Conservation (phyloP, 1,140 invertebrate species). For the Papilio xuthus region DNA sequence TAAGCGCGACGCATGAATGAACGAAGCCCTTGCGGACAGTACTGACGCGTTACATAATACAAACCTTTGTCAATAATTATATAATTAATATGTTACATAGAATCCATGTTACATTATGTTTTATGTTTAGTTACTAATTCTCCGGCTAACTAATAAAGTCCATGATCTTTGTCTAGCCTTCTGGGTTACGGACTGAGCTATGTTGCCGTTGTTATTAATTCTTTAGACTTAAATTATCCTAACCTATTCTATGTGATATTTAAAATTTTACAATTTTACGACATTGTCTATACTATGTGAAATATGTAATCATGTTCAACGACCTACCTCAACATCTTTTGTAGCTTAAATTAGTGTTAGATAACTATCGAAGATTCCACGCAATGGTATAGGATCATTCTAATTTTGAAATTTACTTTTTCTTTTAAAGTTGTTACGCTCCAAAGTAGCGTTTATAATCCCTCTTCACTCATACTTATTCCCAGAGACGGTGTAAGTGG, state of each 20-base stretch:
- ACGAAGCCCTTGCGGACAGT: background rate
- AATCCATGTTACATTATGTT: background rate
- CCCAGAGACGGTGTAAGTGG: slow-evolving; percentile 64
- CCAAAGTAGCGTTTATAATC: slow-evolving; percentile 47
- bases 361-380: background rate
- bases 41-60: background rate
- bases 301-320: background rate
- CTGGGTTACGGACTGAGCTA: too few species aligned
- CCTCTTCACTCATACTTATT: slow-evolving; percentile 68
- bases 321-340: background rate
- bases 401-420: background rate
- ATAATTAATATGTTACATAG: background rate
- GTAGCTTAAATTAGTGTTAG: too few species aligned
- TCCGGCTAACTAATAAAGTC: too few species aligned
- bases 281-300: background rate
- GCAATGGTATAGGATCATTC: background rate
- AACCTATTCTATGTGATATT: too few species aligned
- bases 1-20: slow-evolving; percentile 6
- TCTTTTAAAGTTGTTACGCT: slow-evolving; percentile 5
- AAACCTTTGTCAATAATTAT: background rate
- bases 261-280: too few species aligned
- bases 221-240: too few species aligned
- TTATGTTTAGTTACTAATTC: background rate
- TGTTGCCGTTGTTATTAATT: too few species aligned
- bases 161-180: too few species aligned